phyloP scores from a whole-genome alignment of 2,797 vertebrate species.

The Semaprochilodus insignis region DNA sequence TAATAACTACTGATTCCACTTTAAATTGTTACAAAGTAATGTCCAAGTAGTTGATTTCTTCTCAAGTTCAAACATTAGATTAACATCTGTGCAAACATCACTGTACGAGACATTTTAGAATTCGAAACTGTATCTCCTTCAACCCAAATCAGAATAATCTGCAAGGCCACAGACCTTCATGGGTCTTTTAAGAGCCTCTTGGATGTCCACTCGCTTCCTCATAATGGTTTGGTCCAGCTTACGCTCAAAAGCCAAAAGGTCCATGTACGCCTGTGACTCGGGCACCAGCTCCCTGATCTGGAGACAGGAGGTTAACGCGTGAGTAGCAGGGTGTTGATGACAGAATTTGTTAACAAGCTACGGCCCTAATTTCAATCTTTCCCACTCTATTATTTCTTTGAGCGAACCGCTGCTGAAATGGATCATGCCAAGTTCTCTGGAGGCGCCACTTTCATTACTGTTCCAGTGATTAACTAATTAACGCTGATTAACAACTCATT shows the following conservation, averaged over 20 bases:
- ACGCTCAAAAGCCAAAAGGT: conserved; percentile 96
- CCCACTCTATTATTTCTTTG: background rate
- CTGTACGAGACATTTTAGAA: no score
- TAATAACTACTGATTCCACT: no score
- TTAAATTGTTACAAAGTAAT: no score
- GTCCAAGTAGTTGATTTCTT: background rate
- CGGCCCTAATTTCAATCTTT: background rate
- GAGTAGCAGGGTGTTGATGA: background rate
- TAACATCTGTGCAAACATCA: background rate
- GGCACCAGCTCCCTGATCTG: conserved; percentile 98
- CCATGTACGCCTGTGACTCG: conserved; percentile 99
- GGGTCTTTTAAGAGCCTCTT: conserved; percentile 97
- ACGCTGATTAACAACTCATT: conserved; percentile 5
- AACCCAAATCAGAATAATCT: background rate
- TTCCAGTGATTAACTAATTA: conserved; percentile 22
- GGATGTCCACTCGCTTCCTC: conserved; percentile 98
- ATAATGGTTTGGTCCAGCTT: conserved; percentile 99
- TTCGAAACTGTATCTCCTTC: no score
- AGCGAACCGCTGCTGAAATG: conserved; percentile 9
- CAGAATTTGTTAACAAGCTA: background rate
- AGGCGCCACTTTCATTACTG: conserved; percentile 5
- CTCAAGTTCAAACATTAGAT: background rate
- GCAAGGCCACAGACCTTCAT: conserved; percentile 87
- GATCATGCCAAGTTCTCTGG: conserved; percentile 16
- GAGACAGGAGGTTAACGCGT: conserved; percentile 35